Conservation (phyloP, 2,888 invertebrate species). For the Trachelus stipa region DNA sequence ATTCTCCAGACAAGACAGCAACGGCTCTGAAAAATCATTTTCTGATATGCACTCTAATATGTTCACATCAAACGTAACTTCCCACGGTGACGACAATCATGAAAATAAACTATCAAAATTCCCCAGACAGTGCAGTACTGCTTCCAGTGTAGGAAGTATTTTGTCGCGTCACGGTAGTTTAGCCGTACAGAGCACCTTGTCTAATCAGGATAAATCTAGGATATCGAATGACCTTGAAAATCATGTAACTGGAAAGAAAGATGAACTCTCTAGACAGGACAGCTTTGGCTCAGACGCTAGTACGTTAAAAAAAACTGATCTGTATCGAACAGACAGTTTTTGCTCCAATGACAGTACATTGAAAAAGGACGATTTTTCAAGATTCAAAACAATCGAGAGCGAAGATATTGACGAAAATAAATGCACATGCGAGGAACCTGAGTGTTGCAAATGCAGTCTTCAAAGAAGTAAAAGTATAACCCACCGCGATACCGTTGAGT, state of each 20-base stretch:
- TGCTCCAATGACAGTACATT: constrained; percentile 49
- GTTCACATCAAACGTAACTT: not conserved
- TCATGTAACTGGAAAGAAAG: not conserved
- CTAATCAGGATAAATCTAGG: not conserved
- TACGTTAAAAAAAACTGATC: constrained; percentile 38
- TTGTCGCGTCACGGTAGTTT: constrained; percentile 46
- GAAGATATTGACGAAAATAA: not conserved
- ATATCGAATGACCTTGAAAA: not conserved
- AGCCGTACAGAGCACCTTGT: constrained; percentile 22
- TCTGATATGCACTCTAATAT: not conserved
- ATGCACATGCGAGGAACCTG: constrained; percentile 14
- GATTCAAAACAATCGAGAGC: constrained; percentile 14
- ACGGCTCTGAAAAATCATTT: not conserved
- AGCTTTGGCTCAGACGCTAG: constrained; percentile 37
- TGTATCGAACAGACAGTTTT: constrained; percentile 44
- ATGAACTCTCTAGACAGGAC: constrained; percentile 32
- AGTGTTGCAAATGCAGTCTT: constrained; percentile 6
- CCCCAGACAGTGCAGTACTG: constrained; percentile 39
- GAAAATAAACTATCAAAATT: constrained; percentile 29
- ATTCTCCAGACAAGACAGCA: constrained; percentile 41
- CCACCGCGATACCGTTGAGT: constrained; percentile 9
- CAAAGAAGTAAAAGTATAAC: constrained; percentile 7
- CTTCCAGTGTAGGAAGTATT: constrained; percentile 46
- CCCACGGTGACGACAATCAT: constrained; percentile 11
- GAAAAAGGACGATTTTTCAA: constrained; percentile 35